Evolutionary conservation across 2,113 vertebrate species (phyloP), one percentile per base, ranked within the genome.

Genomic region (Diadophis punctatus): DNA sequence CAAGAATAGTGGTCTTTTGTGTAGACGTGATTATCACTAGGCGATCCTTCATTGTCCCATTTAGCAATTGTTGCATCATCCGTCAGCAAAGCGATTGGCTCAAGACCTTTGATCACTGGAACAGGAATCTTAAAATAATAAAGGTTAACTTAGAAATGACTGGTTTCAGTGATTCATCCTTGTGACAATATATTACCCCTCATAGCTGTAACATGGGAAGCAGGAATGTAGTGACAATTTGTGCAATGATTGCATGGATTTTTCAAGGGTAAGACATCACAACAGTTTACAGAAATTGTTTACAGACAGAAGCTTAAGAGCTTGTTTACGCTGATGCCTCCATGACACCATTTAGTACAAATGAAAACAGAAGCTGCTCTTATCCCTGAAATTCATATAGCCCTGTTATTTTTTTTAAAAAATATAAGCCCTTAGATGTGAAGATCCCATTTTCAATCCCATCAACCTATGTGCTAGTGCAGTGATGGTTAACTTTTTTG

Each of bases 1-100:
- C 97, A 91, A 98, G 96, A 94, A 97, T 97, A 74, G 96, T 96
- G 5, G 96, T 97, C 91, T 98, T 98, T 97, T 98, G 97, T 52
- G 96, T 97, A 91, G 97, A 98, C 94, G 94, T 97, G 93, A 96
- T 96, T 96, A 96, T 98, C 98, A 85, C 97, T 97, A 6, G 97
- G 97, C 93, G 98, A 94, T 53, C 98, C 95, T 87, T 98, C 97
- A 43, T 97, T 98, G 96, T 98, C 98, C 98, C 98, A 93, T 95
- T 97, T 96, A 85, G 98, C 98, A 93, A 97, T 96, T 43, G 95
- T 97, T 68, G 97, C 97, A 60, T 97, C 97, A 91, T 98, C 98
- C 11, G 96, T 98, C 94, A 94, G 80, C 97, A 98, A 96, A 11
- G 92, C 95, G 49, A 98, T 96, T 39, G 97, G 97, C 95, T 98